Evolutionary conservation across 1,140 invertebrate species (phyloP), one percentile per base, ranked within the genome.

Genomic region (Lordiphosa clarofinis): DNA sequence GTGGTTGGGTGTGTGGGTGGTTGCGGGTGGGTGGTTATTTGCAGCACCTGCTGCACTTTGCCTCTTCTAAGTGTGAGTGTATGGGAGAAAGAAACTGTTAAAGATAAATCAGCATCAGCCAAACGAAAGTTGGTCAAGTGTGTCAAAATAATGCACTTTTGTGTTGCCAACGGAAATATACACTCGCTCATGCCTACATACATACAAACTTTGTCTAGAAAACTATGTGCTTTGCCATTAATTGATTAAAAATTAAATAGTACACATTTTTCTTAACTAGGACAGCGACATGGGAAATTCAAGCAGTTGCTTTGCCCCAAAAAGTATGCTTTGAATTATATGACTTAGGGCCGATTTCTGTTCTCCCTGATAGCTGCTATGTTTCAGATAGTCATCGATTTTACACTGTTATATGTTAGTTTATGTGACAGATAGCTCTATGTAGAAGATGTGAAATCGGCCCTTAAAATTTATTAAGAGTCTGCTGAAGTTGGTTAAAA

Each of bases 41-140:
- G 19, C 73, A 84, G 78, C 76, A 82, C 76, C 76, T 82, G 76
- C 76, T 82, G 76, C 76, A 76, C 66, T 84, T 59, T 71, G 38
- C 40, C 13, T 39, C 31, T 55, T 10, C 9, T 11, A 7, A 47
- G 31, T 56, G 37, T 54, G 31, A 39, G 19, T 56, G 46, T 48
- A 40, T 38, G 49, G 36, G 39, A 42, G 53, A 42, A 46, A 48
- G 57, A 56, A 57, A 60, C 58, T 37, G 52, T 56, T 52, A 67
- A 65, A 72, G 46, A 68, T 58, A 68, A 68, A 64, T 76, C 58
- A 54, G 54, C 49, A 64, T 76, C 58, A 54, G 54, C 49, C 73
- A 33, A 53, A 56, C 58, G 58, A 84, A 82, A 78, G 57, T 82
- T 82, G 76, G 76, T 82, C 76, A 84, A 82, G 76, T 82, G 63